Evolutionary conservation across 2,888 invertebrate species (phyloP).

Genomic region (Tenthredo mesomela): DNA sequence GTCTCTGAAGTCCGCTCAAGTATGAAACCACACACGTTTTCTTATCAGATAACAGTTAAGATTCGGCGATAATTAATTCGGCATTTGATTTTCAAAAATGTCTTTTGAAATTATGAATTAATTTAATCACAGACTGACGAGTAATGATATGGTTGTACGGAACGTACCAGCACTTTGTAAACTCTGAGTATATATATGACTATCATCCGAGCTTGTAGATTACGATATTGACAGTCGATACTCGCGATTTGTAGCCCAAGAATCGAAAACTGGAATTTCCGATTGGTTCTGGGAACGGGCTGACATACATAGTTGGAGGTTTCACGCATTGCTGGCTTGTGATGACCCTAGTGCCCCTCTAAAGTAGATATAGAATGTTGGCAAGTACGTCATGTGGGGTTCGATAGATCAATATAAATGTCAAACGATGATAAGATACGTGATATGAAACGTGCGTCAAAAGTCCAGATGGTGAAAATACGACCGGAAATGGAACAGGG

Average conservation of each 20-base stretch:
- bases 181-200: too few species aligned
- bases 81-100: neutral
- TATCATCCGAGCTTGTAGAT: conserved; percentile 11
- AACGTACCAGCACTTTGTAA: neutral
- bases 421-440: conserved; percentile 20
- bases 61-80: neutral
- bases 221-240: conserved; percentile 64
- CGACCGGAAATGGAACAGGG: conserved; percentile 75
- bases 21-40: neutral
- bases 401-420: conserved; percentile 31
- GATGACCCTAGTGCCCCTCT: conserved; percentile 20
- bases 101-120: neutral
- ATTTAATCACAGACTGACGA: neutral
- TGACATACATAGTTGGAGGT: conserved; percentile 70
- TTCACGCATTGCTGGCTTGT: conserved; percentile 53
- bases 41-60: neutral
- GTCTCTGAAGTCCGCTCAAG: neutral
- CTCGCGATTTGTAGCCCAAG: conserved; percentile 65
- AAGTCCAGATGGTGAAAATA: conserved; percentile 67
- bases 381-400: neutral
- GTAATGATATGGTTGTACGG: neutral
- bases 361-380: conserved; percentile 16
- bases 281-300: conserved; percentile 74
- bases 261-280: conserved; percentile 74
- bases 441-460: conserved; percentile 50